Base-by-base conservation (phyloP, 2,797 vertebrate genomes). In the Gymnodraco acuticeps region DNA sequence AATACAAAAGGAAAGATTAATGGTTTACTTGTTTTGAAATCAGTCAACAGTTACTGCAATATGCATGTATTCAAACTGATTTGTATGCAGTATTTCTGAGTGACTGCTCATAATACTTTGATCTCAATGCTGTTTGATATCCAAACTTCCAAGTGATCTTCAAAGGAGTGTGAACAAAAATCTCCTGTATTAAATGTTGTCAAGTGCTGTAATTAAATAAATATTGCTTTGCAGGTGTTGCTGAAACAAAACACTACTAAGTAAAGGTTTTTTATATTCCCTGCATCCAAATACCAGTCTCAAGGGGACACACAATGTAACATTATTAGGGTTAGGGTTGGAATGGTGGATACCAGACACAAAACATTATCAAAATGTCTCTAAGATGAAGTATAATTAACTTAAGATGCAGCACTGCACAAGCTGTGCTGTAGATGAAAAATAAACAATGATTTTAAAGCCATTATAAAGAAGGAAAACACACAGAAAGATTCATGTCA, bases 321-420 rank as follows among this genome's bases (percentile, higher is more conserved):
- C 5, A 5, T 11, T 17, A 27, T 5, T 20, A 4, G 8, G 7
- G 33, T 9, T 38, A 38, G 33, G 33, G 33, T 38, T 38, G 33
- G 76, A 71, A 81, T 54, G 19, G 46, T 62, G 3, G 27, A 51
- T n/a, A 3, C 47, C n/a, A 3, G 2, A 4, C 10, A 63, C 10
- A 43, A 58, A 20, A 64, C 9, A 38, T 19, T 3, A 43, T 11
- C 2, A 10, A 60, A 74, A 68, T 45, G 3, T 19, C 10, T 12
- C 13, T 5, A 54, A 14, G 0, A 54, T 13, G 69, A 20, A 52
- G 15, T 8, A 31, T 56, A 16, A 78, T 59, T 59, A 41, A 45
- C 23, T 46, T 45, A 73, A 67, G 56, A 67, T 6, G 8, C 27
- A 27, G 27, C 33, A 9, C 33, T 38, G 33, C 33, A 38, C 8